A percentile compares a stretch with the other conserved stretches of the same genome.
phyloP scores from a whole-genome alignment of 2,888 invertebrate genomes.

The Adelphocoris suturalis region DNA sequence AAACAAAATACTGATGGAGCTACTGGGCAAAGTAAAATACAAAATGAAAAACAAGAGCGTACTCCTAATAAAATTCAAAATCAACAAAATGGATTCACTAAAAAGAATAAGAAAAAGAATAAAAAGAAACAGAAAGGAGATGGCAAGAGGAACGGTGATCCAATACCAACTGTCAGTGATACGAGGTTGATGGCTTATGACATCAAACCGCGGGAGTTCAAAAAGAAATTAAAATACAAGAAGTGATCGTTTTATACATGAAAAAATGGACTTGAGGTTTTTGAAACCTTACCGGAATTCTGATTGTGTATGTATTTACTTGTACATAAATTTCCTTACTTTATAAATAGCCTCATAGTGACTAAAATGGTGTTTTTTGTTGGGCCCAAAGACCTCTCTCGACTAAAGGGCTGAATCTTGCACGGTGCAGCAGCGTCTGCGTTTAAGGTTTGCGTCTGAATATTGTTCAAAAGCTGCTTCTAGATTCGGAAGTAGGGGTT shows the following conservation, averaged over 20 bases:
- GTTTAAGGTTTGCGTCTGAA: too few relatives aligned
- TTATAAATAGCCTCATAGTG: background rate
- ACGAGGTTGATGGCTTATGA: slow-evolving; percentile 94
- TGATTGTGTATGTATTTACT: background rate
- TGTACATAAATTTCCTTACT: background rate
- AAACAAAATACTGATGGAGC: slow-evolving; percentile 11
- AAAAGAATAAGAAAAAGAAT: slow-evolving; percentile 75
- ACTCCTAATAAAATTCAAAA: slow-evolving; percentile 46
- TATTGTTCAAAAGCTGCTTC: too few relatives aligned
- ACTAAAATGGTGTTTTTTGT: too few relatives aligned
- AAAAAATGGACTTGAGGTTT: background rate
- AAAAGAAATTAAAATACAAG: slow-evolving; percentile 81
- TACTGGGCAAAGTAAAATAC: slow-evolving; percentile 73
- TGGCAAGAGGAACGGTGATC: slow-evolving; percentile 71
- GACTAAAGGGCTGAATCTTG: too few relatives aligned
- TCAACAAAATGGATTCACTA: slow-evolving; percentile 54
- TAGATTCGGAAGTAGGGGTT: too few relatives aligned
- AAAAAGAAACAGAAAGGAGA: slow-evolving; percentile 64
- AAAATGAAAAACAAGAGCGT: background rate
- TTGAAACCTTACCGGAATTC: background rate
- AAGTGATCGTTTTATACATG: background rate
- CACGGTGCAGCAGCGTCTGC: too few relatives aligned
- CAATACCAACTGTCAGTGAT: slow-evolving; percentile 79
- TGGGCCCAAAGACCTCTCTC: too few relatives aligned
- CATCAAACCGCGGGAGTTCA: slow-evolving; percentile 93